These are phyloP conservation scores for Lepilemur septentrionalis DNA, from an alignment of 2,797 vertebrate species.

Conservation along the genomic window DNA sequence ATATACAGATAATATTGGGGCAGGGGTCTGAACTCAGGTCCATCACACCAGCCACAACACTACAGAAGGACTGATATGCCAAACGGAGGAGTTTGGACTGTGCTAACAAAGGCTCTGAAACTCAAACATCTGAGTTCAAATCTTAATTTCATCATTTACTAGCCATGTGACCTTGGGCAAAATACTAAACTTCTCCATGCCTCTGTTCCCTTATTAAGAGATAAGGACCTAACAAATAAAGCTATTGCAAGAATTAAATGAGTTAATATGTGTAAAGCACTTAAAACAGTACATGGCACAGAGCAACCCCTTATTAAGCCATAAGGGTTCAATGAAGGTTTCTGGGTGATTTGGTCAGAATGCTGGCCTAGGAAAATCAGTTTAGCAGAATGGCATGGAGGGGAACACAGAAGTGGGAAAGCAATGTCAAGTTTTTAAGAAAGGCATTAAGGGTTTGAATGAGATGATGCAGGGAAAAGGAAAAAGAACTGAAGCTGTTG, in stretches of 20 bases:
- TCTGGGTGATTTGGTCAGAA: slow-evolving; percentile 20
- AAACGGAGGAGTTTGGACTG: background rate
- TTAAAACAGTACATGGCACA: background rate
- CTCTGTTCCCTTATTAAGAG: background rate
- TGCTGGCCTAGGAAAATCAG: background rate
- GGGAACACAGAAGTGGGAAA: background rate
- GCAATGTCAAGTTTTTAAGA: background rate
- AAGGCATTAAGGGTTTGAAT: background rate
- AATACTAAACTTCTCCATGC: background rate
- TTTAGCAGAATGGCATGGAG: background rate
- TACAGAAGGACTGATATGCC: background rate
- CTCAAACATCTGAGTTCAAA: background rate
- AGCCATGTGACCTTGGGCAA: background rate
- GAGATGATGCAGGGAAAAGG: background rate
- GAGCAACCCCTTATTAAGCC: background rate
- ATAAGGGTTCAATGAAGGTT: background rate
- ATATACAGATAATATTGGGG: background rate
- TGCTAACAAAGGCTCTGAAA: background rate
- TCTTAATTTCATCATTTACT: background rate
- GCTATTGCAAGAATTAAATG: background rate
- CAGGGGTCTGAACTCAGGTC: background rate
- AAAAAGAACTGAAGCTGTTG: background rate
- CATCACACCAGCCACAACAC: background rate
- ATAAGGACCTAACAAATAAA: slow-evolving; percentile 15
- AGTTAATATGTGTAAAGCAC: background rate